Conservation (phyloP, 2,888 invertebrate genomes). For the Eupithecia dodoneata region DNA sequence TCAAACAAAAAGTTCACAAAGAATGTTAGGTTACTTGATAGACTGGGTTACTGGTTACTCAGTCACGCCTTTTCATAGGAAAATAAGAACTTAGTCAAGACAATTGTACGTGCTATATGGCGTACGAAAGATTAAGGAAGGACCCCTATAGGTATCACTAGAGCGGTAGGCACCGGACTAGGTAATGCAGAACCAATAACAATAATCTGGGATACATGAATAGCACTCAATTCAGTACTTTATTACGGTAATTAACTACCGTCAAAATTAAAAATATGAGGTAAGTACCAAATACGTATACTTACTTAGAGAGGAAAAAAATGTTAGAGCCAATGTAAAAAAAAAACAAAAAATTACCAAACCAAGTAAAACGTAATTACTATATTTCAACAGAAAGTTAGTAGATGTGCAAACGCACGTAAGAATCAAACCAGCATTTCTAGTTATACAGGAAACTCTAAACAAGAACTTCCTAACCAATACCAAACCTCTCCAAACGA, state of each 20-base stretch:
- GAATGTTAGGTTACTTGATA: constrained; percentile 45
- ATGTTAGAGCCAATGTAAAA: too few relatives aligned
- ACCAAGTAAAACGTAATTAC: not conserved
- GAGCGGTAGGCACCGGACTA: too few relatives aligned
- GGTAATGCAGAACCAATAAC: too few relatives aligned
- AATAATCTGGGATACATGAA: too few relatives aligned
- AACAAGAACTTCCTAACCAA: not conserved
- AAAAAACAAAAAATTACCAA: not conserved
- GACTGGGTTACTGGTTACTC: constrained; percentile 31
- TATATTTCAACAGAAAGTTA: not conserved
- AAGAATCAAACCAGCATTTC: not conserved
- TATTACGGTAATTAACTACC: too few relatives aligned
- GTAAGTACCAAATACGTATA: not conserved
- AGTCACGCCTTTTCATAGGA: constrained; percentile 37
- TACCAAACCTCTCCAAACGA: not conserved
- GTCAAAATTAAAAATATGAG: not conserved
- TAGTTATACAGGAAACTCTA: not conserved
- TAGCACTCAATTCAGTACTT: too few relatives aligned
- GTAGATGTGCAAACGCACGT: not conserved
- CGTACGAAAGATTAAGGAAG: not conserved
- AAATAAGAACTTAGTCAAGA: not conserved
- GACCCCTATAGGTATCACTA: too few relatives aligned
- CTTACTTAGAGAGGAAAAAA: too few relatives aligned
- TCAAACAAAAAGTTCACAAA: constrained; percentile 49
- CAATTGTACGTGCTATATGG: too few relatives aligned